phyloP scores from a whole-genome alignment of 2,797 vertebrate species.

The Lycodopsis pacificus region DNA sequence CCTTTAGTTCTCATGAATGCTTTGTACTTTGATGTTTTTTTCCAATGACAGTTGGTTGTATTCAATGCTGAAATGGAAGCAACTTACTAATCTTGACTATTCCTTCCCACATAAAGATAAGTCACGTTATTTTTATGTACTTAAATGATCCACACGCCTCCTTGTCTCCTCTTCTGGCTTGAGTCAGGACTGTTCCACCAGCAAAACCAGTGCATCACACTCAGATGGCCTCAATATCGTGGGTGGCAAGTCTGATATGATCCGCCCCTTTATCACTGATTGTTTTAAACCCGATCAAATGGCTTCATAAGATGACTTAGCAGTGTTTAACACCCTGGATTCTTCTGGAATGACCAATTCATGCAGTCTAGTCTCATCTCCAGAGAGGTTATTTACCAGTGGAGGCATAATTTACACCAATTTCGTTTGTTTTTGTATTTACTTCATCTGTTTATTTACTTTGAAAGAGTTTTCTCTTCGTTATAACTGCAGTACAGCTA shows the following conservation, averaged over 20 bases:
- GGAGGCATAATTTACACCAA: slow-evolving; percentile 38
- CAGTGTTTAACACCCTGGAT: slow-evolving; percentile 12
- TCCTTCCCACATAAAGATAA: slow-evolving; percentile 32
- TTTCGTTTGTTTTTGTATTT: slow-evolving; percentile 49
- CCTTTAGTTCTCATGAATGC: background rate
- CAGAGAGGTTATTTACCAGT: slow-evolving; percentile 29
- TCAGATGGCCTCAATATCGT: slow-evolving; percentile 35
- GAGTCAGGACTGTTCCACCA: background rate
- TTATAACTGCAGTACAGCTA: slow-evolving; percentile 44
- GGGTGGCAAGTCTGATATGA: slow-evolving; percentile 5
- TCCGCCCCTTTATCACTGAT: background rate
- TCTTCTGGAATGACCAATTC: slow-evolving; percentile 29
- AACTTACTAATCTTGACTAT: background rate
- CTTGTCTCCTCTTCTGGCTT: slow-evolving; percentile 1
- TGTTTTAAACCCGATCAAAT: slow-evolving; percentile 12
- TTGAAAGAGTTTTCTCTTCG: slow-evolving; percentile 32
- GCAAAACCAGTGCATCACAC: slow-evolving; percentile 14
- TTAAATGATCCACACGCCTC: background rate
- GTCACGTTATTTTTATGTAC: background rate
- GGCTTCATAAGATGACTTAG: slow-evolving; percentile 5
- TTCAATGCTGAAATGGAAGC: background rate
- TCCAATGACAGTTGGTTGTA: background rate
- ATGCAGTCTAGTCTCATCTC: slow-evolving; percentile 20
- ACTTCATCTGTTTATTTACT: slow-evolving; percentile 46
- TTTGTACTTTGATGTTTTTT: background rate